A percentile compares a stretch with the other conserved stretches of the same genome.
Conservation (phyloP, 2,888 invertebrate species). For the Xestobium rufovillosum region DNA sequence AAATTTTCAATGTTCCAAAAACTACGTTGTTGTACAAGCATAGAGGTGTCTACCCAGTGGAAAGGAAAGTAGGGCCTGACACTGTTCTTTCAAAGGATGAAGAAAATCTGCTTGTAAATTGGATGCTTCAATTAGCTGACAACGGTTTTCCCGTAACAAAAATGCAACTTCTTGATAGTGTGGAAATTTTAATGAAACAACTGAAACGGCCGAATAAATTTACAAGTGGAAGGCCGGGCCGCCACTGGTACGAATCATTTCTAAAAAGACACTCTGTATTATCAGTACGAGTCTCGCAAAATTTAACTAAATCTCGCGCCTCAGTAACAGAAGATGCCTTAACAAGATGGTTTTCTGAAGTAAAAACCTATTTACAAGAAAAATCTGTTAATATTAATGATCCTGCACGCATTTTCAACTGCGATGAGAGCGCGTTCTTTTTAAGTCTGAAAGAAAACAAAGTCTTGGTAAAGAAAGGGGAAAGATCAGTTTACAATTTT, state of each 20-base stretch:
- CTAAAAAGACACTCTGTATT: constrained; percentile 32
- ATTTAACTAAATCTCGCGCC: constrained; percentile 25
- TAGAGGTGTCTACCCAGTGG: too few relatives aligned
- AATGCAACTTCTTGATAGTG: constrained; percentile 29
- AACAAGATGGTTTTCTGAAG: constrained; percentile 25
- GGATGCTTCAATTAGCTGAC: constrained; percentile 26
- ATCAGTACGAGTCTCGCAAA: constrained; percentile 27
- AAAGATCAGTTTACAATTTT: constrained; percentile 19
- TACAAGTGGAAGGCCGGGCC: constrained; percentile 31
- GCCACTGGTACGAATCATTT: constrained; percentile 34
- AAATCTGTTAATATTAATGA: constrained; percentile 9
- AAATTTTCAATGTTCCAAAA: too few relatives aligned
- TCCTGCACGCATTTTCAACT: constrained; percentile 16
- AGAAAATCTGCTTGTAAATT: constrained; percentile 15
- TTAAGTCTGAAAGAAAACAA: constrained; percentile 18
- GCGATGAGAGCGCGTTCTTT: constrained; percentile 21
- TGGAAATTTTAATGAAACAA: constrained; percentile 24
- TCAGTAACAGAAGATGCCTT: constrained; percentile 29
- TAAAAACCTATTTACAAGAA: constrained; percentile 8
- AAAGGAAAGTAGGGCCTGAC: too few relatives aligned
- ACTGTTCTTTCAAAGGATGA: too few relatives aligned
- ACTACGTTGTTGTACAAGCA: too few relatives aligned
- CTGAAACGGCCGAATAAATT: constrained; percentile 23
- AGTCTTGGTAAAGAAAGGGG: constrained; percentile 19
- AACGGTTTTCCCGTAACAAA: constrained; percentile 33